These are phyloP conservation scores for Drosophila monieri DNA, from an alignment of 2,888 invertebrate species.

Conservation along the genomic window DNA sequence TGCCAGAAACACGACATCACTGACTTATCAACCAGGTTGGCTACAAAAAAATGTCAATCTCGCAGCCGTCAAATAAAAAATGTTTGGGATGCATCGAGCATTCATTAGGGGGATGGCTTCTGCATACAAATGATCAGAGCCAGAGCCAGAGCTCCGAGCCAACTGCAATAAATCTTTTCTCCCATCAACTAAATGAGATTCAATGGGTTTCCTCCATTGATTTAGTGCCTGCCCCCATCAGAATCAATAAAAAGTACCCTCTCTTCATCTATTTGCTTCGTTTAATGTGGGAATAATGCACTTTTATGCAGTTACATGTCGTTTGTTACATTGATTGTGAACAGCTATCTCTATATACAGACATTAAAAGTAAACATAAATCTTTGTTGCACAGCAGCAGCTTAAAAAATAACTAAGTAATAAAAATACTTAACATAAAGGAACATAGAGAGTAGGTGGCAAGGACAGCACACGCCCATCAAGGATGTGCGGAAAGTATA, in stretches of 20 bases:
- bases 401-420: constrained; percentile 14
- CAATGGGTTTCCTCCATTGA: background rate
- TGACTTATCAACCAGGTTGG: constrained; percentile 32
- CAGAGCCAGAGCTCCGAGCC: background rate
- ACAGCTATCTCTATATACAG: constrained; percentile 38
- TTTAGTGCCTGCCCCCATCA: background rate
- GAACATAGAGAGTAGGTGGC: constrained; percentile 36
- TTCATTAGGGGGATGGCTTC: background rate
- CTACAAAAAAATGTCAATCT: constrained; percentile 22
- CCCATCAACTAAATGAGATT: constrained; percentile 7
- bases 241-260: background rate
- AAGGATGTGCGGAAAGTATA: constrained; percentile 52
- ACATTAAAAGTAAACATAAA: constrained; percentile 22
- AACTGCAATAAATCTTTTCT: constrained; percentile 21
- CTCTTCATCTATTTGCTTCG: constrained; percentile 27
- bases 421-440: constrained; percentile 23
- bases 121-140: constrained; percentile 22
- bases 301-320: constrained; percentile 43
- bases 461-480: background rate
- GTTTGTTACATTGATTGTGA: constrained; percentile 40
- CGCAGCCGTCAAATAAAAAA: constrained; percentile 11
- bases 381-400: constrained; percentile 42
- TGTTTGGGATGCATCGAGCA: constrained; percentile 17
- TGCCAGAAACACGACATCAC: constrained; percentile 22
- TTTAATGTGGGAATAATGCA: constrained; percentile 39